Conservation (phyloP, 2,113 vertebrate genomes). For the Mixornis gularis region DNA sequence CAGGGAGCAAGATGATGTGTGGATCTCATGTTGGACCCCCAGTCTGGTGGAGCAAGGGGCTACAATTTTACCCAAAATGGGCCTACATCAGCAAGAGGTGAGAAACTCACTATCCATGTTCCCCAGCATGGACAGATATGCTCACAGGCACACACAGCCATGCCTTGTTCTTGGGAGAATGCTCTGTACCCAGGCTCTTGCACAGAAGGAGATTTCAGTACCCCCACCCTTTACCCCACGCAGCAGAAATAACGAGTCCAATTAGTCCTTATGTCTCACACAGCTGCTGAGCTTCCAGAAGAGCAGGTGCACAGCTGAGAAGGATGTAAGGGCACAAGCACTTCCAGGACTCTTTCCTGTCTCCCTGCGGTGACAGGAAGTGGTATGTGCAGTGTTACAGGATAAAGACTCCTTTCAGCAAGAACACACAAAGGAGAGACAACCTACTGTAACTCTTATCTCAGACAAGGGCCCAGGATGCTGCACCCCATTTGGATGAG, state of each 20-base stretch:
- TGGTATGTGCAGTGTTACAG: not conserved
- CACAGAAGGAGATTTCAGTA: not conserved
- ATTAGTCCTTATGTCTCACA: not conserved
- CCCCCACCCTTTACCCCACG: not conserved
- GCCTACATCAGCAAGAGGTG: not conserved
- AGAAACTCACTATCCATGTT: not conserved
- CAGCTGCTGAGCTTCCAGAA: not conserved
- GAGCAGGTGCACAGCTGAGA: not conserved
- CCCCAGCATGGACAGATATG: fast-evolving
- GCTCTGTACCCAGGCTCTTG: not conserved
- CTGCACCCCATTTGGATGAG: not conserved
- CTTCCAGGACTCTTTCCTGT: not conserved
- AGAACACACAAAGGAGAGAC: not conserved
- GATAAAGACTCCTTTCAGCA: not conserved
- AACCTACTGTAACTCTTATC: not conserved
- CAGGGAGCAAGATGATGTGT: not conserved
- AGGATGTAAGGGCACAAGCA: not conserved
- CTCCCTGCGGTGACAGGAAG: not conserved
- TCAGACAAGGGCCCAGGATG: not conserved
- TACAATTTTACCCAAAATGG: not conserved
- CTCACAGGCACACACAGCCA: not conserved
- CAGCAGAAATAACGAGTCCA: not conserved
- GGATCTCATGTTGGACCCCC: fast-evolving
- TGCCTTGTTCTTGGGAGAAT: not conserved
- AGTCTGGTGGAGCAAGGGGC: not conserved